Base-by-base conservation (phyloP, 2,888 invertebrate genomes). In the Antitype chi region DNA sequence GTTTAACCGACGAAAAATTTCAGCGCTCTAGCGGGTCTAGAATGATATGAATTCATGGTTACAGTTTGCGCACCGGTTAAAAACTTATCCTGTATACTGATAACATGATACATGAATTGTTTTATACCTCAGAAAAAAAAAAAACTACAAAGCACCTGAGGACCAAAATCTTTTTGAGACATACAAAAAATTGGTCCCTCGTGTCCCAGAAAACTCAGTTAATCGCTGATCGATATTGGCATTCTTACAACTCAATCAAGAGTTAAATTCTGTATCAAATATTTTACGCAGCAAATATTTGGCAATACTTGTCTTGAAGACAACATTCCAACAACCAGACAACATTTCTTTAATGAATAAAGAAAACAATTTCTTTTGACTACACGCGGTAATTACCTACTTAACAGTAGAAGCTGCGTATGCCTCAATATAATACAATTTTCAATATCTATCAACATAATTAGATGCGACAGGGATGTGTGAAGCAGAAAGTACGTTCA, bases 371-470 rank as follows among this genome's bases (percentile, higher is more conserved):
- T 60, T 32, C 8, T 43, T 53, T 32, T 8, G 8, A 60, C 11
- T 17, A 15, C 63, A 63, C 23, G 17, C 60, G 43, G 2, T 78
- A 52, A 63, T 32, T 25, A 52, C n/a, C 6, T 32, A 53, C 53
- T 62, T 53, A 62, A 53, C 32, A n/a, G 4, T 53, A 63, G 25
- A 67, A 32, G 47, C 64, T 72, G 11, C 32, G 23, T 47, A 25
- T 59, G 43, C 71, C 15, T 66, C 28, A 66, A 76, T 59, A 57
- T 84, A 72, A 70, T 80, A 78, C 67, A 81, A 81, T 78, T 78
- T 63, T 72, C 85, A 85, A 85, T 84, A 77, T 81, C 74, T 86
- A 87, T 87, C 78, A 77, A 74, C 49, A 74, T 87, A 85, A 86
- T 86, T 85, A 85, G 83, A 78, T 64, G 74, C 32, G 84, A 79